Conservation (phyloP, 1,140 invertebrate species). For the Drosophila persimilis region DNA sequence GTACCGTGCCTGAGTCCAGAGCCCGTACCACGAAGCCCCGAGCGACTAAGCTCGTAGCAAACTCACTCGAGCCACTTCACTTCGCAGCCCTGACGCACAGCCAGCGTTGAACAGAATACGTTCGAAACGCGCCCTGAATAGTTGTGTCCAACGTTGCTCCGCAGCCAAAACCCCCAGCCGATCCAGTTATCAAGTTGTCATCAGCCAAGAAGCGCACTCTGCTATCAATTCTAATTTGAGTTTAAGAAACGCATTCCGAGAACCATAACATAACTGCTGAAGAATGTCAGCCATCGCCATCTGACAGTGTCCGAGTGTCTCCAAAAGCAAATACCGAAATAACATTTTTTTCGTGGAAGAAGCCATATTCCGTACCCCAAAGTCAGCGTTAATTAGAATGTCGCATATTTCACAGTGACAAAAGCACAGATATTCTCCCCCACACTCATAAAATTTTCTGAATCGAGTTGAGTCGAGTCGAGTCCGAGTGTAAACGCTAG, state of each 20-base stretch:
- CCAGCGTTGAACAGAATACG: conserved; percentile 60
- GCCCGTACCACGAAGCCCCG: not conserved
- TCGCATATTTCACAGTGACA: conserved; percentile 69
- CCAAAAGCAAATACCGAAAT: conserved; percentile 4
- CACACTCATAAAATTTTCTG: too few relatives aligned
- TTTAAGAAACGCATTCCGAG: not conserved
- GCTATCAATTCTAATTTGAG: too few relatives aligned
- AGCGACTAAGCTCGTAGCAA: conserved; percentile 44
- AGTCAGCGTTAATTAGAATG: conserved; percentile 68
- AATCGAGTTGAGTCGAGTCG: too few relatives aligned
- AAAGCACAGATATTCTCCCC: too few relatives aligned
- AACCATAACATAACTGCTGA: conserved; percentile 1
- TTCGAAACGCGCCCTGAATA: conserved; percentile 63
- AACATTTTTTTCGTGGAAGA: conserved; percentile 41
- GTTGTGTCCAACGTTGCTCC: conserved; percentile 46
- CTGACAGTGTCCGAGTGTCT: conserved; percentile 55
- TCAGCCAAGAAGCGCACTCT: too few relatives aligned
- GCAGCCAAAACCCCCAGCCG: not conserved
- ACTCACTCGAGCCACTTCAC: conserved; percentile 26
- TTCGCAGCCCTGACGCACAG: conserved; percentile 61
- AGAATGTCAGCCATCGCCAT: conserved; percentile 55
- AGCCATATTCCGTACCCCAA: conserved; percentile 37
- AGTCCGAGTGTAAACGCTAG: not conserved
- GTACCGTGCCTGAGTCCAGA: conserved; percentile 3
- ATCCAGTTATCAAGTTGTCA: conserved; percentile 23